Percentiles rank a stretch among this genome's conserved stretches.
These are phyloP conservation scores for Sialis lutaria DNA, from an alignment of 2,888 invertebrate species.

Conservation along the genomic window DNA sequence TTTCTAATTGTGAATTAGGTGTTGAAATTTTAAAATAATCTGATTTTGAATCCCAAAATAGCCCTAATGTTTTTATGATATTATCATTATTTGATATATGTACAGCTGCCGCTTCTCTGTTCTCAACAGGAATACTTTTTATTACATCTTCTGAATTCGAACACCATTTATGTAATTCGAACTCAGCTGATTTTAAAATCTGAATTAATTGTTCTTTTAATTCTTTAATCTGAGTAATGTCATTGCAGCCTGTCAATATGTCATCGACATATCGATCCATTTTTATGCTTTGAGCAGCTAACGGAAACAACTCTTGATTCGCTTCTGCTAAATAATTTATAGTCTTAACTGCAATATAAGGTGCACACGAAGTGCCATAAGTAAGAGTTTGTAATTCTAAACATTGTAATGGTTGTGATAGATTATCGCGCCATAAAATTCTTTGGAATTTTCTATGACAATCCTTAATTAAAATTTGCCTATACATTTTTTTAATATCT, in stretches of 20 bases:
- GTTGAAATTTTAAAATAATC: background rate
- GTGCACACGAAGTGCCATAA: background rate
- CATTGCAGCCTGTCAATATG: slow-evolving; percentile 2
- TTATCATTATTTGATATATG: too few species aligned
- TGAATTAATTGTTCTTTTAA: background rate
- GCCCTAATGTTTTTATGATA: background rate
- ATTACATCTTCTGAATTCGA: background rate
- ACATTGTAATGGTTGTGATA: background rate
- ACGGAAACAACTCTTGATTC: background rate
- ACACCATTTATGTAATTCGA: background rate
- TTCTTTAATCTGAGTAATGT: background rate
- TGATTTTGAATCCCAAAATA: background rate
- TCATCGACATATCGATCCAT: slow-evolving; percentile 8
- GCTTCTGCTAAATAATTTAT: background rate
- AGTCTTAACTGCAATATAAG: background rate
- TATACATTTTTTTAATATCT: background rate
- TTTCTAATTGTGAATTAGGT: background rate
- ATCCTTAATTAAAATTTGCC: background rate
- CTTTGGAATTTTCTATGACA: background rate
- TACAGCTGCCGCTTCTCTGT: too few species aligned
- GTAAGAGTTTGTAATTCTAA: background rate
- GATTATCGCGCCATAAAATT: background rate
- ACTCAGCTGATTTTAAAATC: background rate
- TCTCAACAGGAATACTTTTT: background rate
- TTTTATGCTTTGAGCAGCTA: background rate